Percentiles rank a stretch among this genome's conserved stretches.
phyloP scores from a whole-genome alignment of 2,888 invertebrate species.

The Chrysodeixis includens region DNA sequence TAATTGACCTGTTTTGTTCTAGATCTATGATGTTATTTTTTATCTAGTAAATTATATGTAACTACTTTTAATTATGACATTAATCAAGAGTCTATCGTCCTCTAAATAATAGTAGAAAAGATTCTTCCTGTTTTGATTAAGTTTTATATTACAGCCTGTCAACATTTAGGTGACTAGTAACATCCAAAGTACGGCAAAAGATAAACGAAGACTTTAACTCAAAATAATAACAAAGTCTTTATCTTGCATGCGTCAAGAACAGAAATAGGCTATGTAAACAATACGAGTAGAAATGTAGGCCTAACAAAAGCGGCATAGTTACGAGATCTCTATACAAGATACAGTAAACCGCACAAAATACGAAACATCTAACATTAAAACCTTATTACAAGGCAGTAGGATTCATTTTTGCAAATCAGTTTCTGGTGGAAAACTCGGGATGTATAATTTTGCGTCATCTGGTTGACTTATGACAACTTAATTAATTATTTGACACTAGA shows the following conservation, averaged over 20 bases:
- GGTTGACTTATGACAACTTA: conserved; percentile 23
- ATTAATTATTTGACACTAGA: conserved; percentile 35
- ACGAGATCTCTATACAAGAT: conserved; percentile 31
- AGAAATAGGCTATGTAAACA: conserved; percentile 27
- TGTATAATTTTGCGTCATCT: conserved; percentile 48
- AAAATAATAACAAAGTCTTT: background rate
- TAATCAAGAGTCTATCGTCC: no score
- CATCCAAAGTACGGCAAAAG: background rate
- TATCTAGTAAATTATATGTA: no score
- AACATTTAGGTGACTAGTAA: background rate
- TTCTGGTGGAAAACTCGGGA: background rate
- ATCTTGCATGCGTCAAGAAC: background rate
- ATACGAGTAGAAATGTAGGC: conserved; percentile 23
- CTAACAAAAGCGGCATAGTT: conserved; percentile 18
- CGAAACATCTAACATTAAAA: background rate
- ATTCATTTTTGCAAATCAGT: background rate
- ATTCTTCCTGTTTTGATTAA: no score
- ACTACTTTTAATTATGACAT: no score
- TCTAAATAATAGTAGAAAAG: no score
- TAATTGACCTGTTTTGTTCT: no score
- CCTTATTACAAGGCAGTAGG: background rate
- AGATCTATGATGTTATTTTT: no score
- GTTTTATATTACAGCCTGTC: no score
- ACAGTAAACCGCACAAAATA: background rate
- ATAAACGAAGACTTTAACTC: background rate